Base-by-base conservation (phyloP, 2,113 vertebrate species). In the Junco hyemalis region DNA sequence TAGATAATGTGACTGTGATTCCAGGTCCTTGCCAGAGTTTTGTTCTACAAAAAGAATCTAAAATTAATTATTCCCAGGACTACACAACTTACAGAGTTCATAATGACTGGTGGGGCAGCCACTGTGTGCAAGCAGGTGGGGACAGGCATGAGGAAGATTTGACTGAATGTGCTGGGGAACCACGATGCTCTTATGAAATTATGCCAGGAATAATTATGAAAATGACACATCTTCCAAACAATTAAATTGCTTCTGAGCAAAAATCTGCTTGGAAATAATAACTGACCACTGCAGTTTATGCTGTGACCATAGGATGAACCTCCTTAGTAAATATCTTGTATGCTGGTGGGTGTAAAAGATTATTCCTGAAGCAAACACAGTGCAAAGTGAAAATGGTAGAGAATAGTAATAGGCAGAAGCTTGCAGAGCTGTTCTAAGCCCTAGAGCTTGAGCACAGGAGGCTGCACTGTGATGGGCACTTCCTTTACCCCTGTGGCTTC, bases 1-100 rank as follows among this genome's bases (percentile, higher is more conserved):
- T 88, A 12, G 45, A 26, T 95, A 91, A 95, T 78, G 44, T 54
- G 50, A 21, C 47, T 91, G 38, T 81, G 85, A 83, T 84, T 68
- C 79, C 70, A 85, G 35, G 51, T 83, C 28, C 53, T 94, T 68
- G 72, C 76, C 40, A 83, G 74, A 66, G 42, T 86, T 93, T 59
- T 90, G 38, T 48, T 96, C 60, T 70, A 36, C 40, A 60, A 70
- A 80, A 22, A 50, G 42, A 79, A 91, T 70, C 69, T 80, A 57
- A 73, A 73, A 80, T 54, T 76, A 87, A 79, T 93, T 91, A 47
- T 86, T 94, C 81, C 79, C 81, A 40, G 38, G 59, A 38, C 15
- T 36, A 9, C 7, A 5, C 70, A 66, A 81, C 4, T 53, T 42
- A 33, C 1, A 25, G 78, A 68, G 28, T 24, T 50, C 26, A 8